A percentile compares a stretch with the other conserved stretches of the same genome.
Conservation (phyloP, 1,140 invertebrate species). For the Drosophila tropicalis region DNA sequence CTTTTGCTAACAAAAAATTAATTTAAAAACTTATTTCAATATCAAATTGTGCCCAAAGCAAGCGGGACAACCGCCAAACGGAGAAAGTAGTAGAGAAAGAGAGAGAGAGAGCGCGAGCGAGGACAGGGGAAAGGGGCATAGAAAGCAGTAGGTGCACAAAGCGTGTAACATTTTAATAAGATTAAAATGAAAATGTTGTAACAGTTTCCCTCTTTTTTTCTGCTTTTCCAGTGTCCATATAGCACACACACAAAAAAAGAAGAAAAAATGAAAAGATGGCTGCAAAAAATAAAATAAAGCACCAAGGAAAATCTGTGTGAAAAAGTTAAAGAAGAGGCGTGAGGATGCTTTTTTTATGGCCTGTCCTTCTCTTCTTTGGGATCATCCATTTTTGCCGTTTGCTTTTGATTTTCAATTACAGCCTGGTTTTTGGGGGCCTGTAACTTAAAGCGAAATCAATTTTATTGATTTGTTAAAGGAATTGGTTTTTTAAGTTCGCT, state of each 20-base stretch:
- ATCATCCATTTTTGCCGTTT: constrained; percentile 4
- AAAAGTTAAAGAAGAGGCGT: constrained; percentile 37
- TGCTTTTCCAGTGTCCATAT: constrained; percentile 21
- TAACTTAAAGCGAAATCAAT: constrained; percentile 40
- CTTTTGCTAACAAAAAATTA: constrained; percentile 78
- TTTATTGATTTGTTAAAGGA: constrained; percentile 29
- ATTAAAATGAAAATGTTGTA: constrained; percentile 81
- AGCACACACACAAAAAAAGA: constrained; percentile 23
- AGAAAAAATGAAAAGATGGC: constrained; percentile 4
- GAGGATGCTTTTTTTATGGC: constrained; percentile 4
- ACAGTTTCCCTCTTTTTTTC: constrained; percentile 54
- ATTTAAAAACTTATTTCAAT: constrained; percentile 82
- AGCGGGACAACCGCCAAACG: constrained; percentile 6
- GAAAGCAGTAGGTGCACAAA: constrained; percentile 31
- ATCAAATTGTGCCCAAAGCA: constrained; percentile 60
- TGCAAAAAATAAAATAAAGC: background rate
- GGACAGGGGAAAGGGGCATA: background rate
- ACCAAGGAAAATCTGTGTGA: constrained; percentile 27
- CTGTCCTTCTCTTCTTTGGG: background rate
- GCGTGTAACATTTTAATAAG: constrained; percentile 78
- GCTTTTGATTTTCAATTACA: constrained; percentile 49
- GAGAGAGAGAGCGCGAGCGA: background rate
- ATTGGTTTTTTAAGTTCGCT: background rate
- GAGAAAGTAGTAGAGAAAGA: background rate
- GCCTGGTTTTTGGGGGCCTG: constrained; percentile 45